phyloP scores from a whole-genome alignment of 2,113 vertebrate species.

The Anas platyrhynchos region DNA sequence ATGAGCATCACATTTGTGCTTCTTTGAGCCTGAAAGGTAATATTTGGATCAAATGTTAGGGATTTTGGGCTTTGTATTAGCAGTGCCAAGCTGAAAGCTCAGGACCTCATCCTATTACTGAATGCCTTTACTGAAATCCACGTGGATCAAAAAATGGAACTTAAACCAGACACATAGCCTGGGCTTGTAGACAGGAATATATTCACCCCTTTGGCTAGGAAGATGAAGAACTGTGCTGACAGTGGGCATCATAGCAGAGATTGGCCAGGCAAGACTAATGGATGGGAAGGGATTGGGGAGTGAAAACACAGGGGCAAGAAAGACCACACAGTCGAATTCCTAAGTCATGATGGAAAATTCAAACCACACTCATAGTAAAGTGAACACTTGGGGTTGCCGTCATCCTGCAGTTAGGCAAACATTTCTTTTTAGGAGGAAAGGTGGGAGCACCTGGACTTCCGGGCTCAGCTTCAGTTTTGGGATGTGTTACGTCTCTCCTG shows the following conservation, averaged over 20 bases:
- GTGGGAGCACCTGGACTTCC: not conserved
- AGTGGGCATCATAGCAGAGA: not conserved
- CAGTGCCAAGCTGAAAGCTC: constrained; percentile 9
- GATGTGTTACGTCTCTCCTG: rapidly evolving
- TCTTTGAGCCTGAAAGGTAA: constrained; percentile 9
- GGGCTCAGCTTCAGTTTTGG: not conserved
- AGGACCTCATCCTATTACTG: not conserved
- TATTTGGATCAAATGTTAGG: constrained; percentile 13
- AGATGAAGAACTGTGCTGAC: not conserved
- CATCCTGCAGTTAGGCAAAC: not conserved
- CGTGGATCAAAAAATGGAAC: not conserved
- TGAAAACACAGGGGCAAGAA: not conserved
- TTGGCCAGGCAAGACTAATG: not conserved
- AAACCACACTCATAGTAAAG: not conserved
- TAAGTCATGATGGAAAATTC: not conserved
- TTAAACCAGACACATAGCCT: not conserved
- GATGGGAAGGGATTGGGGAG: not conserved
- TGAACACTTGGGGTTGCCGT: not conserved
- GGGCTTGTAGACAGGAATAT: not conserved
- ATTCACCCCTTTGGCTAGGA: not conserved
- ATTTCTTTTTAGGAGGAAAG: not conserved
- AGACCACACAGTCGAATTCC: not conserved
- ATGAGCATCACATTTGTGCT: not conserved
- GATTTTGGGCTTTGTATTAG: constrained; percentile 13
- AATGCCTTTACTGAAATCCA: not conserved